phyloP scores from a whole-genome alignment of 2,797 vertebrate species.

The Enteromius viviparus region DNA sequence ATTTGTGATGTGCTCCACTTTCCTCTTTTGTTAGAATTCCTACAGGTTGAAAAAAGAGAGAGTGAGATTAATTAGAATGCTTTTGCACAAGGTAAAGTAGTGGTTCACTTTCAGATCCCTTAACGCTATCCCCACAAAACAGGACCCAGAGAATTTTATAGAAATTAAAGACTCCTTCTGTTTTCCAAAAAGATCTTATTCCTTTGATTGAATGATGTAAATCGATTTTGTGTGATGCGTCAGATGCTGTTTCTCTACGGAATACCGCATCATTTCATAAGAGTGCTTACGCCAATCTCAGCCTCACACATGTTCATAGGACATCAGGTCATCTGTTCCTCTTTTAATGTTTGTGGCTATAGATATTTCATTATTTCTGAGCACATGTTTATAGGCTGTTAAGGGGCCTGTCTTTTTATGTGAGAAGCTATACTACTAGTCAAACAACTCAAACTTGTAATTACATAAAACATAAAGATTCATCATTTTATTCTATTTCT shows the following conservation, averaged over 20 bases:
- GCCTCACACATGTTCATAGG: not conserved
- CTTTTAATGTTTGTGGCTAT: not conserved
- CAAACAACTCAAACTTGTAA: not conserved
- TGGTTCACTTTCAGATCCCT: not conserved
- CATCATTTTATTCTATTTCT: not conserved
- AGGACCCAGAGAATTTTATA: not conserved
- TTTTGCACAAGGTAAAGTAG: not conserved
- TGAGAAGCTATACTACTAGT: not conserved
- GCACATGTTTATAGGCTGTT: not conserved
- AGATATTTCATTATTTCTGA: conserved; percentile 14
- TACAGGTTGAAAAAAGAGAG: not conserved
- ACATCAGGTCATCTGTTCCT: conserved; percentile 20
- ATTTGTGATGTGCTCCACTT: not conserved
- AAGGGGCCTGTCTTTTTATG: not conserved
- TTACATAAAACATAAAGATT: not conserved
- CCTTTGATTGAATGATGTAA: not conserved
- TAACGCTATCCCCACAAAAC: not conserved
- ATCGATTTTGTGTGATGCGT: conserved; percentile 54
- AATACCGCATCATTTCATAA: not conserved
- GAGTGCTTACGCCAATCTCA: conserved; percentile 1
- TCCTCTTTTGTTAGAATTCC: not conserved
- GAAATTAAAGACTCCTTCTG: not conserved
- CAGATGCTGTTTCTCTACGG: not conserved
- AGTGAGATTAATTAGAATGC: not conserved
- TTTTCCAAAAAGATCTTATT: not conserved